Conservation (phyloP, 2,797 vertebrate species). For the Decapterus maruadsi region DNA sequence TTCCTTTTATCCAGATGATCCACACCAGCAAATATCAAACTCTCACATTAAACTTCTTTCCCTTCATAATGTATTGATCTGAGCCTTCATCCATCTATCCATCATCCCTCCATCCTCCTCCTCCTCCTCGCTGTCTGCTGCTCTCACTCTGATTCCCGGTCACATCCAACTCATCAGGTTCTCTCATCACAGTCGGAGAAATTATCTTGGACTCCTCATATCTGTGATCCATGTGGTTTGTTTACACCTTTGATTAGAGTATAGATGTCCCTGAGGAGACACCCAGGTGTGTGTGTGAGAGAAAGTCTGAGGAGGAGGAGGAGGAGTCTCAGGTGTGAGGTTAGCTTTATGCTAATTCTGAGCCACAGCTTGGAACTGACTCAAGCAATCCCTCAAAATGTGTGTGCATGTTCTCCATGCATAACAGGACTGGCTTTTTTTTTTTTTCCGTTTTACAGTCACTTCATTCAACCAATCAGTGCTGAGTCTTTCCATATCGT, state of each 20-base stretch:
- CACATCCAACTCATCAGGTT: constrained; percentile 2
- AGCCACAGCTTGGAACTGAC: not conserved
- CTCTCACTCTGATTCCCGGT: not conserved
- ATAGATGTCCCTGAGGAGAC: not conserved
- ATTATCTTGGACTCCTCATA: constrained; percentile 24
- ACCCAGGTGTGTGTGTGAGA: not conserved
- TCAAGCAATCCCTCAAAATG: not conserved
- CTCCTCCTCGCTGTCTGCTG: too few relatives aligned
- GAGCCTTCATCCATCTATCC: not conserved
- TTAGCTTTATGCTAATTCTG: constrained; percentile 16
- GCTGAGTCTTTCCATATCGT: not conserved
- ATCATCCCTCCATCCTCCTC: not conserved
- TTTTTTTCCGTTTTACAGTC: constrained; percentile 8
- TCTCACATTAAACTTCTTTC: too few relatives aligned
- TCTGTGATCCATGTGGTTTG: constrained; percentile 12
- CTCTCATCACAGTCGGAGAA: constrained; percentile 15
- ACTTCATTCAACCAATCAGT: not conserved
- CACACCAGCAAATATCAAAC: too few relatives aligned
- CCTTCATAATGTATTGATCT: too few relatives aligned
- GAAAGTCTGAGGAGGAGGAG: not conserved
- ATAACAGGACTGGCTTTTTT: constrained; percentile 21
- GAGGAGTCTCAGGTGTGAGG: constrained; percentile 23
- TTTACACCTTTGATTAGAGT: constrained; percentile 38
- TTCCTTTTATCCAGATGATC: too few relatives aligned
- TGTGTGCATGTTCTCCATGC: constrained; percentile 7